Evolutionary conservation across 2,113 vertebrate species (phyloP), one percentile per base, ranked within the genome.

Genomic region (Bubo bubo): DNA sequence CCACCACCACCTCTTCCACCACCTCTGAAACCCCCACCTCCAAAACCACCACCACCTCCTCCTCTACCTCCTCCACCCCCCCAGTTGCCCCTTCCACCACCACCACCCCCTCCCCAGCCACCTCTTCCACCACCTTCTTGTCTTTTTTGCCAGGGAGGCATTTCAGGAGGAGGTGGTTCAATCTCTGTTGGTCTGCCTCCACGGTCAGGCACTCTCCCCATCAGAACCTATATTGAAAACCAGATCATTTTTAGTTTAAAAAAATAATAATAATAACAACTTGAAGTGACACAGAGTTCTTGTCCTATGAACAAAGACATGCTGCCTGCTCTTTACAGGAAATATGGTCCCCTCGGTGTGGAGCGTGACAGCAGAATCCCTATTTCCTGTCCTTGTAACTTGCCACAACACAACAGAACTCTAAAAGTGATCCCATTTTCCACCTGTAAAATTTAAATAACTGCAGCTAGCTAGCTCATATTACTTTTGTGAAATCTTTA

Each of bases 191-290:
- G 99, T 52, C 99, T 98, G 88, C 99, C 99, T 86, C 99, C 99
- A 90, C 99, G 98, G 96, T 99, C 99, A 34, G 99, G 99, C 23
- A 99, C 99, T 93, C 98, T 98, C n/a, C 99, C 99, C 99, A 99
- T 99, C 88, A 99, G 97, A 84, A 99, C 98, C 99, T 99, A 92
- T 32, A 71, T 13, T 60, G 79, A 90, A 89, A 96, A 96, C 86
- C 0, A 88, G 21, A 30, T 28, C 2, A 63, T 27, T 79, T 45
- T 87, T 39, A 86, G 50, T 26, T 77, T 63, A 49, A 59, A 45
- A 59, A 72, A 80, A 3, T 0, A 60, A 22, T 6, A 70, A 9
- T 21, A 79, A 19, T 4, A 74, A 79, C 22, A 74, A 79, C 22
- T 50, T 55, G 21, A 87, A 80, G 28, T 47, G n/a, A 50, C 30